Evolutionary conservation across 2,113 vertebrate genomes (phyloP).

Genomic region (Echinops telfairi): DNA sequence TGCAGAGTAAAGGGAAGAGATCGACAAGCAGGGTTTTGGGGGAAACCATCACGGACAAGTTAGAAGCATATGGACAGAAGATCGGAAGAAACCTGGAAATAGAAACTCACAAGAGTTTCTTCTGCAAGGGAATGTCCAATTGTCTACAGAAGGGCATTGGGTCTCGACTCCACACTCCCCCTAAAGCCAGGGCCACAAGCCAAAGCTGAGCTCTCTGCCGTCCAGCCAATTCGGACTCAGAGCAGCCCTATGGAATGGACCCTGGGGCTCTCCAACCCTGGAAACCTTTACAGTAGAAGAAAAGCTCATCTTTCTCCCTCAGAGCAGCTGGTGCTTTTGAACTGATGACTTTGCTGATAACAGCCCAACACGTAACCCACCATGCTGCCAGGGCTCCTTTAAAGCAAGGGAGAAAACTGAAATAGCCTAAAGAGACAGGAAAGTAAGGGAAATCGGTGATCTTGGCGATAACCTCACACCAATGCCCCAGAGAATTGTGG

Average conservation of each 20-base stretch:
- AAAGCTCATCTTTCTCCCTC: too few species aligned
- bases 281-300: too few species aligned
- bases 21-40: constrained; percentile 1
- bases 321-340: too few species aligned
- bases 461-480: background rate
- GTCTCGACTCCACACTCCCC: too few species aligned
- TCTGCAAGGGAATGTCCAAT: too few species aligned
- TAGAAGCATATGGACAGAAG: background rate
- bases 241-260: too few species aligned
- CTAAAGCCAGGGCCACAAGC: too few species aligned
- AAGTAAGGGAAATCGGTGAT: background rate
- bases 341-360: too few species aligned
- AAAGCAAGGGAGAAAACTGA: background rate
- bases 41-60: background rate
- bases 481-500: background rate
- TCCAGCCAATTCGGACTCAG: too few species aligned
- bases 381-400: background rate
- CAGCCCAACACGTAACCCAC: background rate
- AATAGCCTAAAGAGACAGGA: background rate
- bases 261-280: too few species aligned
- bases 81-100: background rate
- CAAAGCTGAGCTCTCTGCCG: too few species aligned
- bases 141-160: too few species aligned
- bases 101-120: background rate
- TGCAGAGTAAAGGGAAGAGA: background rate